Conservation (phyloP, 2,797 vertebrate genomes). For the Gorsachius magnificus region DNA sequence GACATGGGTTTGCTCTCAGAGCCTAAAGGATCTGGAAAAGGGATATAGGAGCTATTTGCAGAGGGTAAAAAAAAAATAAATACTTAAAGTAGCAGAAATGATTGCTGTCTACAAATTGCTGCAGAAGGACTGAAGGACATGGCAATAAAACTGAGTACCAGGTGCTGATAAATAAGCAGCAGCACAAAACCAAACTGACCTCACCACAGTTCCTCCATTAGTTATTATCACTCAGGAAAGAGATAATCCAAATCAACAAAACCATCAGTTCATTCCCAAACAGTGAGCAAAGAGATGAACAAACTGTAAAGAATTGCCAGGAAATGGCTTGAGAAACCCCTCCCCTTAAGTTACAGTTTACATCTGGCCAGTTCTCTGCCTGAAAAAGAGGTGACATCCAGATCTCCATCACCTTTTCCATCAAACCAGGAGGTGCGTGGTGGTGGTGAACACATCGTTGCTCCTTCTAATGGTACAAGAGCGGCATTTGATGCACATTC, state of each 20-base stretch:
- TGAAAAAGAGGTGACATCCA: not conserved
- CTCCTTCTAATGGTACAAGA: not conserved
- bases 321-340: not conserved
- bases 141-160: not conserved
- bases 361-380: not conserved
- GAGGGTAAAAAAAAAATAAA: not conserved
- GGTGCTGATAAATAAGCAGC: not conserved
- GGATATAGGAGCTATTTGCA: not conserved
- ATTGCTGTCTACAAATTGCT: not conserved
- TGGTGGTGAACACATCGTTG: rapidly evolving
- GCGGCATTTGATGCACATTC: not conserved
- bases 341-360: not conserved
- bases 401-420: not conserved
- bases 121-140: not conserved
- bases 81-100: not conserved
- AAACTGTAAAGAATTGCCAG: not conserved
- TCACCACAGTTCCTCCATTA: not conserved
- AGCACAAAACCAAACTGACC: not conserved
- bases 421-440: not conserved
- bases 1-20: not conserved
- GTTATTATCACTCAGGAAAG: not conserved
- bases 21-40: not conserved
- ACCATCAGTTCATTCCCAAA: not conserved
- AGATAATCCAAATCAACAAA: not conserved
- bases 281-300: not conserved